Conservation (phyloP, 2,113 vertebrate species). For the Ceyx melanurus region DNA sequence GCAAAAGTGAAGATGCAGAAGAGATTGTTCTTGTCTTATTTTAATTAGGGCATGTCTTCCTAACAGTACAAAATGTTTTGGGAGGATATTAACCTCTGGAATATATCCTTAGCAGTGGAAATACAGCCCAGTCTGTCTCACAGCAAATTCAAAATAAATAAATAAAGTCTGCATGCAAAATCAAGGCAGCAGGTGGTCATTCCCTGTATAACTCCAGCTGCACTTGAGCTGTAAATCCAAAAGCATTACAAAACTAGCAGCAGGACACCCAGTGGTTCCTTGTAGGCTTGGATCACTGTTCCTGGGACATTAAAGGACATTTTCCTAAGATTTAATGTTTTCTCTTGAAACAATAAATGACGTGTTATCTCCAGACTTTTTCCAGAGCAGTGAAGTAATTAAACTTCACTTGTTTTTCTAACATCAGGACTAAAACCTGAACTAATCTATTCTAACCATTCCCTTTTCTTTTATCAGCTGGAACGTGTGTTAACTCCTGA, state of each 20-base stretch:
- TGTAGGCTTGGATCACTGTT: neutral
- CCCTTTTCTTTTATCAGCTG: conserved; percentile 23
- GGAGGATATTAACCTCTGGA: conserved; percentile 30
- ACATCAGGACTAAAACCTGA: conserved; percentile 48
- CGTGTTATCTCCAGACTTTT: conserved; percentile 41
- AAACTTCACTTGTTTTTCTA: conserved; percentile 46
- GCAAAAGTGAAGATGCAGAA: neutral
- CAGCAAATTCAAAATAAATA: conserved; percentile 44
- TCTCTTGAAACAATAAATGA: conserved; percentile 54
- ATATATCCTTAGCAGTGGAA: conserved; percentile 7
- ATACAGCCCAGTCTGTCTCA: conserved; percentile 28
- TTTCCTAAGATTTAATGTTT: conserved; percentile 47
- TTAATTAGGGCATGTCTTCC: neutral
- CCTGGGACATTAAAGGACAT: conserved; percentile 33
- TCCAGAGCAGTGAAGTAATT: conserved; percentile 37
- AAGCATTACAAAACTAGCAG: conserved; percentile 42
- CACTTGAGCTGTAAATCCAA: conserved; percentile 55
- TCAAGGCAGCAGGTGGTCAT: conserved; percentile 62
- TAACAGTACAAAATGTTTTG: conserved; percentile 31
- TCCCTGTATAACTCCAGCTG: conserved; percentile 55
- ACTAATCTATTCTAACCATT: conserved; percentile 63
- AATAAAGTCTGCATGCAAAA: conserved; percentile 61
- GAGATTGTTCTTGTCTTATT: neutral
- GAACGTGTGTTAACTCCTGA: neutral
- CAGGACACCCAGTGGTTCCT: conserved; percentile 21